Evolutionary conservation across 2,888 invertebrate genomes (phyloP).

Genomic region (Eilema sororculum): DNA sequence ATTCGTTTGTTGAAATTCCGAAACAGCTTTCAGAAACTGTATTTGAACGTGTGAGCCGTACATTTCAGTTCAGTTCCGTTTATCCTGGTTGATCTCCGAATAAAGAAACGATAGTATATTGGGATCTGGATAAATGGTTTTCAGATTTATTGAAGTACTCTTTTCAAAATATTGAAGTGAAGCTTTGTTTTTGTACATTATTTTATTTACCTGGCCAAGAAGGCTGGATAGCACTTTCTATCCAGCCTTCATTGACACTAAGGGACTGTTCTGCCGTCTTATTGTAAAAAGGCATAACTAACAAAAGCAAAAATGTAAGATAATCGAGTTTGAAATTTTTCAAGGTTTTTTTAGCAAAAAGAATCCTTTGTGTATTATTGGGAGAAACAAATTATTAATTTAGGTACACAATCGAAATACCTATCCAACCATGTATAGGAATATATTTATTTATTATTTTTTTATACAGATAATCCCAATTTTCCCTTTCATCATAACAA

Average conservation of each 20-base stretch:
- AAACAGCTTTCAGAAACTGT: constrained; percentile 26
- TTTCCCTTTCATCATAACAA: too few species aligned
- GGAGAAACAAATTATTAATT: too few species aligned
- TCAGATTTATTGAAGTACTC: constrained; percentile 16
- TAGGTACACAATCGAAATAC: too few species aligned
- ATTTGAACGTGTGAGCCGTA: constrained; percentile 22
- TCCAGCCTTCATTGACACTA: too few species aligned
- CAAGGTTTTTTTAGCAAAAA: too few species aligned
- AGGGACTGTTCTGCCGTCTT: background rate
- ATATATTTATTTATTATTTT: too few species aligned
- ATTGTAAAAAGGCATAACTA: too few species aligned
- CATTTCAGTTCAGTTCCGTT: constrained; percentile 15
- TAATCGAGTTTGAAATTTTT: too few species aligned
- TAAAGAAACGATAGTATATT: constrained; percentile 22
- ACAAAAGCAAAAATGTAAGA: too few species aligned
- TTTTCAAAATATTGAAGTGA: constrained; percentile 9
- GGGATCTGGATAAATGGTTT: constrained; percentile 17
- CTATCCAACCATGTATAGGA: too few species aligned
- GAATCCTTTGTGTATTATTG: too few species aligned
- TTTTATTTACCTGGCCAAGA: background rate
- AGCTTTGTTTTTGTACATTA: background rate
- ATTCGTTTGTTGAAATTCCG: constrained; percentile 35
- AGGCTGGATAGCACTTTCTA: background rate
- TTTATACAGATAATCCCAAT: too few species aligned
- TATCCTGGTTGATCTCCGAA: constrained; percentile 25